These are phyloP conservation scores for Dufourea novaeangliae DNA, from an alignment of 1,140 invertebrate species.

Conservation along the genomic window DNA sequence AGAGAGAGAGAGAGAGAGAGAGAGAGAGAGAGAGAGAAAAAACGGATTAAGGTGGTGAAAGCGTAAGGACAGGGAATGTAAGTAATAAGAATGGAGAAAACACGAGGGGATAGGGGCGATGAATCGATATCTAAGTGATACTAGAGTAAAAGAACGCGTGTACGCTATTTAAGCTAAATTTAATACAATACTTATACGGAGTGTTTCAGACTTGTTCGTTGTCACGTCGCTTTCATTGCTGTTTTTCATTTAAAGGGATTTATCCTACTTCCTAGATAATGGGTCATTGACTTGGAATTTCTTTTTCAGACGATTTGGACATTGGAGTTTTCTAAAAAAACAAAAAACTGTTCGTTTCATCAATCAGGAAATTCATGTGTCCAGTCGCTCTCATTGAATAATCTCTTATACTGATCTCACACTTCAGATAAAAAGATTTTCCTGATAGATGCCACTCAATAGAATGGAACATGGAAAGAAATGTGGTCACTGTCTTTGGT, in stretches of 20 bases:
- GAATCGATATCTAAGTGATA: slow-evolving; percentile 73
- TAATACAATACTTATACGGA: slow-evolving; percentile 72
- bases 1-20: background rate
- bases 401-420: no score
- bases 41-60: no score
- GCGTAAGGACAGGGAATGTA: slow-evolving; percentile 63
- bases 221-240: slow-evolving; percentile 22
- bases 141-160: slow-evolving; percentile 65
- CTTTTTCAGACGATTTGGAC: no score
- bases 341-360: no score
- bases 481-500: background rate
- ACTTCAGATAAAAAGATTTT: no score
- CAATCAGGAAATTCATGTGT: no score
- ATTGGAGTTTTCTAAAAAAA: no score
- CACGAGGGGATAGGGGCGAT: slow-evolving; percentile 37
- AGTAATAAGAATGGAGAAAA: slow-evolving; percentile 57
- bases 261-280: background rate
- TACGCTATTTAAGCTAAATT: slow-evolving; percentile 71
- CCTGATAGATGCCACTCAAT: no score
- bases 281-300: slow-evolving; percentile 4
- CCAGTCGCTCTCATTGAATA: no score
- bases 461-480: no score
- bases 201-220: slow-evolving; percentile 69
- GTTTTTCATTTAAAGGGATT: slow-evolving; percentile 10
- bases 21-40: background rate